Evolutionary conservation across 2,888 invertebrate genomes (phyloP), one percentile per base, ranked within the genome.

Genomic region (Sphinx pinastri): DNA sequence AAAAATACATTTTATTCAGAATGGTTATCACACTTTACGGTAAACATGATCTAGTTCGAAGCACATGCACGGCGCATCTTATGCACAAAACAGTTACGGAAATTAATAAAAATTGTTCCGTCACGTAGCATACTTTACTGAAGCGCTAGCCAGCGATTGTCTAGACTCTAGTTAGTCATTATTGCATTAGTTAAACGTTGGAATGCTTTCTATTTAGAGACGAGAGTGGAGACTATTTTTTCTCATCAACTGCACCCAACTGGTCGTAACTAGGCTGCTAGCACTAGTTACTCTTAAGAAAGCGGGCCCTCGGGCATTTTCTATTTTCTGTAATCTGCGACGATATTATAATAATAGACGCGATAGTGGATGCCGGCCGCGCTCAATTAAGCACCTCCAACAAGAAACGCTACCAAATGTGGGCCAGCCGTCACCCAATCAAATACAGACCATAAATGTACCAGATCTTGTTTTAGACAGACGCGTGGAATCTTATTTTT

Each of bases 311-410:
- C 86, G 79, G 87, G 87, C 84, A 87, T 90, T 92, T 91, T 91
- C 91, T 90, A 90, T 92, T 91, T 92, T 89, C 86, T 89, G 85
- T 87, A 91, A 92, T 90, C 88, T 89, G 83, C 81, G 84, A 84
- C 83, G 84, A 85, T 88, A 90, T 90, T 88, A 88, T 90, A 88
- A 91, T 91, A 90, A 90, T 88, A 86, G 84, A 84, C 79, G 78
- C 76, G 76, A 69, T 81, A 80, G 81, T 81, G 85, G 86, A 84
- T 85, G 84, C 81, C 76, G 79, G 83, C 85, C 80, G 81, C 79
- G 85, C 85, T 89, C 88, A 91, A 91, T 91, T 92, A 92, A 86
- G 83, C 81, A 79, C 77, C 79, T 80, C 60, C 19, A 45, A 79
- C 72, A 84, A 85, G 85, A 82, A 82, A 80, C 77, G 78, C 77